Evolutionary conservation across 2,797 vertebrate species (phyloP).

Genomic region (Euphonia xanthogaster): DNA sequence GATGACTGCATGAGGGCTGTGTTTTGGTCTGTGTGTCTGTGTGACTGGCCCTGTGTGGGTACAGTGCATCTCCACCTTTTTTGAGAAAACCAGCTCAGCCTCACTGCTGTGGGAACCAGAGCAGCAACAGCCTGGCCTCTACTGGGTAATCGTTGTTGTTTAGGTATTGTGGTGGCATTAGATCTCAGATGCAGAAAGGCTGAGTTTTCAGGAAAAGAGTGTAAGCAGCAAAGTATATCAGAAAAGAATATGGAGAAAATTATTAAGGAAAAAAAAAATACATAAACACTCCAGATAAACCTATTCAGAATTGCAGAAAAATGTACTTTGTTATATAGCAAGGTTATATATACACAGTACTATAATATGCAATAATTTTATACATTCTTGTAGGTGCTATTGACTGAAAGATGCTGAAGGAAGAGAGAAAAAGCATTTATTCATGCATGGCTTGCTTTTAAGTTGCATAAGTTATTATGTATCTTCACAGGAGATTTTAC

Average conservation of each 20-base stretch:
- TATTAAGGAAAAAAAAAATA: accelerated
- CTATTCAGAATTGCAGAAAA: background rate
- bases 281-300: background rate
- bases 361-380: background rate
- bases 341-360: background rate
- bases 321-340: background rate
- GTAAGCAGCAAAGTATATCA: background rate
- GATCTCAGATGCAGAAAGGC: background rate
- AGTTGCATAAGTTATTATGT: background rate
- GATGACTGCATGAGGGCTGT: background rate
- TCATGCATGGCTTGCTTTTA: background rate
- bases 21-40: background rate
- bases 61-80: background rate
- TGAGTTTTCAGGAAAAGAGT: background rate
- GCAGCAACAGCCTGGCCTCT: background rate
- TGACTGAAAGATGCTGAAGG: background rate
- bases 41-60: background rate
- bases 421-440: background rate
- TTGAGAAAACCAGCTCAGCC: background rate
- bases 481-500: background rate
- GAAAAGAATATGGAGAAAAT: background rate
- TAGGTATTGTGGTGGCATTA: background rate
- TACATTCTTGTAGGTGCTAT: background rate
- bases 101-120: background rate
- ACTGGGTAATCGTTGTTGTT: background rate